Conservation (phyloP, 2,113 vertebrate genomes). For the Bagarius yarrelli region DNA sequence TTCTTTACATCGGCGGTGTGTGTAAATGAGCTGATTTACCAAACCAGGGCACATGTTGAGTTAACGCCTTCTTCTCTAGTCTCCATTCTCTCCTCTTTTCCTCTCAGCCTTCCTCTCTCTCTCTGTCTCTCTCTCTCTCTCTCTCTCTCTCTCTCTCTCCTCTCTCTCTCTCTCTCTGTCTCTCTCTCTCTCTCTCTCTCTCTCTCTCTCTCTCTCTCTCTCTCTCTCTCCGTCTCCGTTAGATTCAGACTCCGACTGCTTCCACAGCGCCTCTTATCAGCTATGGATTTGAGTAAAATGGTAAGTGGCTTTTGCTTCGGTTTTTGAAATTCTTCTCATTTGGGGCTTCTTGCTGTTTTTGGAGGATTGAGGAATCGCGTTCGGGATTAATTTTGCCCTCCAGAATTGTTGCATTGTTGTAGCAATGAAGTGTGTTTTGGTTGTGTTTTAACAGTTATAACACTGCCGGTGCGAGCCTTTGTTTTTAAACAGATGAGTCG, state of each 20-base stretch:
- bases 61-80: conserved; percentile 60
- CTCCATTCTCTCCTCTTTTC: conserved; percentile 51
- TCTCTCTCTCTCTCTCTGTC: conserved; percentile 51
- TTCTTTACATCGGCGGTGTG: background rate
- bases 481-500: background rate
- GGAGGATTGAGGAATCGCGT: background rate
- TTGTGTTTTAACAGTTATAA: conserved; percentile 48
- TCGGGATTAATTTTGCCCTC: conserved; percentile 11
- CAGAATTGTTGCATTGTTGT: conserved; percentile 4
- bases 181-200: conserved; percentile 46
- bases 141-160: conserved; percentile 15
- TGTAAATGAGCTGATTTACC: too few species aligned
- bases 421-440: background rate
- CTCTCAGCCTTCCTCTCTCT: conserved; percentile 51
- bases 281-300: conserved; percentile 76
- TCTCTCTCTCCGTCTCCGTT: conserved; percentile 9
- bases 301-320: conserved; percentile 62
- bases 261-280: conserved; percentile 40
- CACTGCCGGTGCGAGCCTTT: background rate
- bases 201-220: background rate
- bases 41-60: conserved; percentile 75
- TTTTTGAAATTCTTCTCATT: background rate
- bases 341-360: background rate
- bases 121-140: conserved; percentile 29
- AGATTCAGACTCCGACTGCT: conserved; percentile 19